Conservation (phyloP, 2,888 invertebrate genomes). For the Fragum fragum region DNA sequence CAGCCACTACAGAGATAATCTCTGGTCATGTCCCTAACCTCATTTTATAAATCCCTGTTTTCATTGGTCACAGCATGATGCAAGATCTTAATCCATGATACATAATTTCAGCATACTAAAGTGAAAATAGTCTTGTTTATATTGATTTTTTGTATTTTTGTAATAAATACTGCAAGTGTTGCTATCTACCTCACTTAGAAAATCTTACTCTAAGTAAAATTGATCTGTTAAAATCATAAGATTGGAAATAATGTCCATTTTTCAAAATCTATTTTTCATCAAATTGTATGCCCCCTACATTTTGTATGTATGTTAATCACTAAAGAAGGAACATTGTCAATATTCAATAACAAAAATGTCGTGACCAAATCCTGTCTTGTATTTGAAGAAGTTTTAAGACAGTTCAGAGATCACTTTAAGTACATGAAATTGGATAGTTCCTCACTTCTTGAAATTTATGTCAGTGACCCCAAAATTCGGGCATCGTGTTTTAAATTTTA, state of each 20-base stretch:
- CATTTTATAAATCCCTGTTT: slow-evolving; percentile 14
- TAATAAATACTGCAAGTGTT: too few relatives aligned
- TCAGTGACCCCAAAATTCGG: not conserved
- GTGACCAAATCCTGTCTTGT: not conserved
- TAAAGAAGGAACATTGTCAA: too few relatives aligned
- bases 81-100: not conserved
- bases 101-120: too few relatives aligned
- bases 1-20: slow-evolving; percentile 21
- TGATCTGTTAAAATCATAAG: too few relatives aligned
- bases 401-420: not conserved
- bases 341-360: not conserved
- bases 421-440: not conserved
- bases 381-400: not conserved
- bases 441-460: not conserved
- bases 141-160: too few relatives aligned
- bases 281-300: too few relatives aligned
- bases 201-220: too few relatives aligned
- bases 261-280: too few relatives aligned
- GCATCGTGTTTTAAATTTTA: not conserved
- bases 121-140: too few relatives aligned
- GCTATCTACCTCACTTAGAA: too few relatives aligned
- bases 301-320: too few relatives aligned
- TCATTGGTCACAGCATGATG: slow-evolving; percentile 23
- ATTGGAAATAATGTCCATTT: too few relatives aligned
- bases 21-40: not conserved